These are phyloP conservation scores for Octodon degus DNA, from an alignment of 2,113 vertebrate genomes.

Conservation along the genomic window DNA sequence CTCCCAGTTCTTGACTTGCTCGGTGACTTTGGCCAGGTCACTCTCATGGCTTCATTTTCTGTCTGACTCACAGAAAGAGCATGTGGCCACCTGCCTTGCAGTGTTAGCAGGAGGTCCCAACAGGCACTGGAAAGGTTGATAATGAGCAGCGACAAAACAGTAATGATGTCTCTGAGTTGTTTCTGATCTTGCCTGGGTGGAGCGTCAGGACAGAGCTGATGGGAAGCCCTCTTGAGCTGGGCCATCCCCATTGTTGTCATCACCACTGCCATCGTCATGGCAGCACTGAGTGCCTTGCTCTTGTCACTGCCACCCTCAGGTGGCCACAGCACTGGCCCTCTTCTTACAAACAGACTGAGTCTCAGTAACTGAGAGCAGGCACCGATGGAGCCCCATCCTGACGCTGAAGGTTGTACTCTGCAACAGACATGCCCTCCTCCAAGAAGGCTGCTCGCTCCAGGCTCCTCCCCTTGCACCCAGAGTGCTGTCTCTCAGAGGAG, in stretches of 20 bases:
- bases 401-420: neutral
- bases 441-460: too few species aligned
- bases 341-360: neutral
- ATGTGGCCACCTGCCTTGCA: accelerated
- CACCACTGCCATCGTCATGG: neutral
- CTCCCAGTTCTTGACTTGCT: neutral
- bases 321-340: accelerated
- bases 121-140: neutral
- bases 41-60: neutral
- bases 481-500: neutral
- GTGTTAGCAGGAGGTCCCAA: neutral
- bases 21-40: neutral
- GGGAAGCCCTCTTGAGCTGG: neutral
- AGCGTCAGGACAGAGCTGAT: neutral
- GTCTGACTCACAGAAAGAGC: accelerated
- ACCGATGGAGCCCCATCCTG: neutral
- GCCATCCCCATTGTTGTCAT: accelerated
- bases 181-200: neutral
- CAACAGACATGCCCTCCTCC: too few species aligned
- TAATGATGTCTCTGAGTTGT: accelerated
- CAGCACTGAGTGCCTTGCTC: neutral
- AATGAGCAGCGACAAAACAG: neutral
- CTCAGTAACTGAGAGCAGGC: neutral
- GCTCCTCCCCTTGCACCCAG: neutral
- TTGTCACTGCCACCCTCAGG: neutral